Evolutionary conservation across 2,888 invertebrate species (phyloP), one percentile per base, ranked within the genome.

Genomic region (Serripes groenlandicus): DNA sequence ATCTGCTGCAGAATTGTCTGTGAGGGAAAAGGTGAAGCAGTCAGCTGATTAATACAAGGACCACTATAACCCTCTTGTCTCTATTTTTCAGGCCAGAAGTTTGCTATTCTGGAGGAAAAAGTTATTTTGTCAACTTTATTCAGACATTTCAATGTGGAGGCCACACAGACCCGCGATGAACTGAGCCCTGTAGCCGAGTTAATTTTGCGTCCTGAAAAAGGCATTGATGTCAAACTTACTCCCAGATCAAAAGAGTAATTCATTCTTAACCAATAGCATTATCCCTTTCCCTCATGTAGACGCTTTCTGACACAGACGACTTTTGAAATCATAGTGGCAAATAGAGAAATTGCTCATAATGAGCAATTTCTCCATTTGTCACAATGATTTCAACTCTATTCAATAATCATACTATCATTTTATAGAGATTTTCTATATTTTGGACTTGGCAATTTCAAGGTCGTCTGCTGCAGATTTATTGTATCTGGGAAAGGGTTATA

Each of bases 191-290:
- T 96, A 5, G 96, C 96, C n/a, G 96, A 96, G 91, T 93, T 96
- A 21, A 96, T 96, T 73, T 93, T 96, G 56, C 93, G 96, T 80
- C 96, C 96, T 21, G 96, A 96, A 90, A 94, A 96, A 87, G 96
- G 96, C 9, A 93, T 96, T 11, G 92, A 93, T 73, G 94, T 96
- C 0, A 87, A 92, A 74, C 87, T 95, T 26, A 95, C 81, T 11
- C 72, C 64, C 9, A 78, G 83, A 62, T 34, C 62, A 62, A 62
- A 62, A 62, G 23, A n/a, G 32, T 62, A 7, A 62, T 60, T 26
- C 11, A 58, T n/a, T 7, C 11, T 23, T 4, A 4, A 28, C 15
- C 30, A 56, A 60, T 28, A 58, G 15, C 15, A 28, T 5, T 26
- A 60, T 28, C 26, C 4, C 11, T 28, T 28, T 28, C 26, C 26